These are phyloP conservation scores for Drosophila saltans DNA, from an alignment of 1,140 invertebrate species.

Conservation along the genomic window DNA sequence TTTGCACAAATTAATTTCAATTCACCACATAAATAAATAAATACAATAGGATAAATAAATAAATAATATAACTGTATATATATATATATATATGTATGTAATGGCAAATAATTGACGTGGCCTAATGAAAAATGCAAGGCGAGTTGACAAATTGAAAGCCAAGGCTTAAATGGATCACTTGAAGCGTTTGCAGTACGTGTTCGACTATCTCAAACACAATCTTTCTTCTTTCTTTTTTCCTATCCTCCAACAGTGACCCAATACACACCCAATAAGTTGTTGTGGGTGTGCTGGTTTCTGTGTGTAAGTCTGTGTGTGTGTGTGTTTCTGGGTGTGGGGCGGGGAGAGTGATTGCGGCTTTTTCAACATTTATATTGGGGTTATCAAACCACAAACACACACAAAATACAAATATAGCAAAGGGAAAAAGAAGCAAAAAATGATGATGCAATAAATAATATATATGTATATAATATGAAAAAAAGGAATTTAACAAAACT, in stretches of 20 bases:
- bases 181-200: slow-evolving; percentile 32
- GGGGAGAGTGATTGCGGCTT: slow-evolving; percentile 63
- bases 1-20: slow-evolving; percentile 70
- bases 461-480: slow-evolving; percentile 24
- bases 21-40: slow-evolving; percentile 40
- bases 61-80: slow-evolving; percentile 69
- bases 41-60: slow-evolving; percentile 40
- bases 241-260: slow-evolving; percentile 7
- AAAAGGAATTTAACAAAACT: slow-evolving; percentile 12
- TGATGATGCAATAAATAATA: slow-evolving; percentile 32
- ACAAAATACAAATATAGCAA: slow-evolving; percentile 24
- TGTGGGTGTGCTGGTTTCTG: background rate
- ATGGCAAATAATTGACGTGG: slow-evolving; percentile 73
- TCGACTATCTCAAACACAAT: slow-evolving; percentile 43
- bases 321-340: slow-evolving; percentile 31
- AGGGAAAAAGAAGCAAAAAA: slow-evolving; percentile 39
- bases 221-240: background rate
- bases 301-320: slow-evolving; percentile 28
- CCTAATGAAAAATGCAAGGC: slow-evolving; percentile 60
- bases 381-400: slow-evolving; percentile 47
- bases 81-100: slow-evolving; percentile 35
- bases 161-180: slow-evolving; percentile 23
- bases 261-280: background rate
- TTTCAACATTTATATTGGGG: slow-evolving; percentile 72
- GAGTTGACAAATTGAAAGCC: slow-evolving; percentile 51